phyloP scores from a whole-genome alignment of 2,113 vertebrate species.

The Petroica traversi region DNA sequence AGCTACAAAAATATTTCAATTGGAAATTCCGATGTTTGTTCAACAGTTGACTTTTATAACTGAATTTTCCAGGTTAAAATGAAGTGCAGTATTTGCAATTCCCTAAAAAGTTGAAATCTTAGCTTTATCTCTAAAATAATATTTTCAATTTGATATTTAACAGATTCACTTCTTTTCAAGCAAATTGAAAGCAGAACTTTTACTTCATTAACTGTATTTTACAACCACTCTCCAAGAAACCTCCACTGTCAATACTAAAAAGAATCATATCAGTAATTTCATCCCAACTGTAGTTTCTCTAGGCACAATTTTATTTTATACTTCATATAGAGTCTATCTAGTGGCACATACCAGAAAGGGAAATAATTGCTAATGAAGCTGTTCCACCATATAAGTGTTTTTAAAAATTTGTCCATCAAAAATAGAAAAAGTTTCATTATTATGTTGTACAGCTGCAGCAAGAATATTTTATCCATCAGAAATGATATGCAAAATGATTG shows the following conservation, averaged over 20 bases:
- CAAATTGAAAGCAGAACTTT: neutral
- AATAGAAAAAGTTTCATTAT: neutral
- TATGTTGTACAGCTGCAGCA: neutral
- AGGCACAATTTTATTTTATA: neutral
- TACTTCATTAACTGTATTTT: neutral
- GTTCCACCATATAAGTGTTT: neutral
- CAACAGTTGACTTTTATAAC: neutral
- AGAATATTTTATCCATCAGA: neutral
- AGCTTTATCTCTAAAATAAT: neutral
- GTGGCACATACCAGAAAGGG: neutral
- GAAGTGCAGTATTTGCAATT: neutral
- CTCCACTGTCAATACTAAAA: neutral
- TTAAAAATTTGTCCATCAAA: conserved; percentile 8
- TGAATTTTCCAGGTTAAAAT: neutral
- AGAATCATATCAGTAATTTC: neutral
- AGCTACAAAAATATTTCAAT: neutral
- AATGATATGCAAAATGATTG: neutral
- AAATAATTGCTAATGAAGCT: neutral
- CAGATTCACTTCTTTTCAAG: neutral
- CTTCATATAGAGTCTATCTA: neutral
- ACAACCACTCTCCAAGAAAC: neutral
- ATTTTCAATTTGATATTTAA: neutral
- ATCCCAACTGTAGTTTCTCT: neutral
- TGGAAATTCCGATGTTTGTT: neutral
- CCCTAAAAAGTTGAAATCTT: neutral